A percentile compares a stretch with the other conserved stretches of the same genome.
Evolutionary conservation across 2,888 invertebrate genomes (phyloP).

Genomic region (Caenorhabditis parvicauda): DNA sequence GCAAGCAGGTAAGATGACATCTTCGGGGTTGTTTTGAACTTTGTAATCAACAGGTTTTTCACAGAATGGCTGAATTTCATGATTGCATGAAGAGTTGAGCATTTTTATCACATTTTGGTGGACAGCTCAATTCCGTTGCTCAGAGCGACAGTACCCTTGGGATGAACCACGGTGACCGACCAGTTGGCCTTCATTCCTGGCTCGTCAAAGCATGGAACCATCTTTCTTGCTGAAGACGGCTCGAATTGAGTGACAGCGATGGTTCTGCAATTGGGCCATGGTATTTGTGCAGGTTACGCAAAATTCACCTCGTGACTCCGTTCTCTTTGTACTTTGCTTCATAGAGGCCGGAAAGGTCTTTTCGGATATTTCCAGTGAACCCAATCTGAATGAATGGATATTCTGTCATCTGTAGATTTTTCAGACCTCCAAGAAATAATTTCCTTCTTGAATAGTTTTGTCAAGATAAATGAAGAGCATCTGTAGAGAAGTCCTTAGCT

Average conservation of each 20-base stretch:
- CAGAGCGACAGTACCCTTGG: slow-evolving; percentile 48
- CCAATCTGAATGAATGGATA: slow-evolving; percentile 24
- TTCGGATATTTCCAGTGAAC: slow-evolving; percentile 20
- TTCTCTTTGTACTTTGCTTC: slow-evolving; percentile 44
- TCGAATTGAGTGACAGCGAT: slow-evolving; percentile 59
- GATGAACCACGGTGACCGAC: slow-evolving; percentile 53
- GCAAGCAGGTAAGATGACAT: slow-evolving; percentile 90
- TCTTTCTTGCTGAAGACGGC: slow-evolving; percentile 52
- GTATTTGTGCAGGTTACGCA: no score
- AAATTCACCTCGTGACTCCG: slow-evolving; percentile 38
- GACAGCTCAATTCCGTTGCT: slow-evolving; percentile 29
- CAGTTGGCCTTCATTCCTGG: slow-evolving; percentile 55
- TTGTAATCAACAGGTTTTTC: slow-evolving; percentile 73
- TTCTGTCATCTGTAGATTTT: neutral
- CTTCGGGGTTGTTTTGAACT: slow-evolving; percentile 65
- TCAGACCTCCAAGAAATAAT: no score
- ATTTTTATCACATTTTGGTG: no score
- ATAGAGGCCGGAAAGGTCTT: slow-evolving; percentile 53
- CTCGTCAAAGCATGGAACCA: slow-evolving; percentile 61
- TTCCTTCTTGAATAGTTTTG: slow-evolving; percentile 26
- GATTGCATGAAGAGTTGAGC: no score
- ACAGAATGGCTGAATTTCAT: no score
- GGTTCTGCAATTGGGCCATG: no score
- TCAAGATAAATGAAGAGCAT: slow-evolving; percentile 50
- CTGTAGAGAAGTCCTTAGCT: no score